Conservation (phyloP, 1,140 invertebrate genomes). For the Neelides sp. region DNA sequence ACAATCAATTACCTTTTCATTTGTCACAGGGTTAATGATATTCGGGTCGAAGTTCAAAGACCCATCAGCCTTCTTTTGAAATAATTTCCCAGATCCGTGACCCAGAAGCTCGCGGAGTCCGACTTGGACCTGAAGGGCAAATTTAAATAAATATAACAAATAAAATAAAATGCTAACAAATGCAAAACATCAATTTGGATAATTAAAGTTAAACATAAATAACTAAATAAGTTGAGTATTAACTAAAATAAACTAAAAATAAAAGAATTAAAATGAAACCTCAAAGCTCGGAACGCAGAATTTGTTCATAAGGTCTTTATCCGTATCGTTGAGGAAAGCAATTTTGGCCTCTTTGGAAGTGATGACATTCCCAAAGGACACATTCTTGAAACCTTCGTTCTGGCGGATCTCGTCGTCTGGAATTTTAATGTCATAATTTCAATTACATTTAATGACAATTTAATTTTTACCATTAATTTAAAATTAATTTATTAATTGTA, state of each 20-base stretch:
- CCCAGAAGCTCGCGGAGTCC: slow-evolving; percentile 87
- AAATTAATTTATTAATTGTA: background rate
- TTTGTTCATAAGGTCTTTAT: slow-evolving; percentile 58
- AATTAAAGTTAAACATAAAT: too few species aligned
- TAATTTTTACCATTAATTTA: background rate
- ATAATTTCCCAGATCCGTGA: slow-evolving; percentile 87
- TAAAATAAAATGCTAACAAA: too few species aligned
- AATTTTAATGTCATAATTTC: slow-evolving; percentile 6
- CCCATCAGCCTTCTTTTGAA: slow-evolving; percentile 59
- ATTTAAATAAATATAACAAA: too few species aligned
- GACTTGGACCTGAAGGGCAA: slow-evolving; percentile 71
- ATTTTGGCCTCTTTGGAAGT: slow-evolving; percentile 64
- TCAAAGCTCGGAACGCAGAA: slow-evolving; percentile 36
- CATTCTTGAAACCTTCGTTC: slow-evolving; percentile 91
- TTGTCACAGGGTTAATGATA: slow-evolving; percentile 64
- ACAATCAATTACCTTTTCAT: slow-evolving; percentile 41
- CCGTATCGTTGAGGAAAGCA: slow-evolving; percentile 61
- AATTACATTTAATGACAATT: too few species aligned
- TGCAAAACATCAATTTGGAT: too few species aligned
- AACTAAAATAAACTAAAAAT: too few species aligned
- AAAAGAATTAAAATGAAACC: slow-evolving; percentile 5
- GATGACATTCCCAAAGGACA: slow-evolving; percentile 86
- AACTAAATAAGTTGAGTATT: too few species aligned
- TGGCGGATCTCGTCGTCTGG: slow-evolving; percentile 87
- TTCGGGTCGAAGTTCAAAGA: slow-evolving; percentile 68